Evolutionary conservation across 2,888 invertebrate genomes (phyloP).

Genomic region (Agriotes lineatus): DNA sequence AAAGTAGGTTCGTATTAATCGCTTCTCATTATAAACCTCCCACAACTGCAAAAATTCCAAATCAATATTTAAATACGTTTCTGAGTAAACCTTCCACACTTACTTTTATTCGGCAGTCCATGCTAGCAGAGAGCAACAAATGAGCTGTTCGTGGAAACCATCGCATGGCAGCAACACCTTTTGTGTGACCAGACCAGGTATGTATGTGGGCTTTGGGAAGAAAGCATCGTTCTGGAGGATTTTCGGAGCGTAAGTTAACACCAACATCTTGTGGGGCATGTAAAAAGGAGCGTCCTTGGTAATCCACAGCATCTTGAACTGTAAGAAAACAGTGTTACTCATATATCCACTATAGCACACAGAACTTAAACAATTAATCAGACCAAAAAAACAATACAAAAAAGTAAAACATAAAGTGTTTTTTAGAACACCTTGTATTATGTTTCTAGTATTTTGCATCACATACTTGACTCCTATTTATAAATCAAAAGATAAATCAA

Average conservation of each 20-base stretch:
- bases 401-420: too few species aligned
- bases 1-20: conserved; percentile 93
- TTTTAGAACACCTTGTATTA: too few species aligned
- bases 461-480: too few species aligned
- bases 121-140: conserved; percentile 92
- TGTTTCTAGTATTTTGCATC: too few species aligned
- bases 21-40: conserved; percentile 96
- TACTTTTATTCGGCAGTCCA: conserved; percentile 97
- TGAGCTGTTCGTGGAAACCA: conserved; percentile 97
- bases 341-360: too few species aligned
- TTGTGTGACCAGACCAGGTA: conserved; percentile 97
- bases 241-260: conserved; percentile 86
- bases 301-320: conserved; percentile 95
- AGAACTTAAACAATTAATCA: too few species aligned
- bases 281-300: conserved; percentile 96
- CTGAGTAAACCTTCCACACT: conserved; percentile 84
- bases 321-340: too few species aligned
- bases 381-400: too few species aligned
- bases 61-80: background rate
- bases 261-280: conserved; percentile 94
- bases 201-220: conserved; percentile 95
- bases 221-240: conserved; percentile 95
- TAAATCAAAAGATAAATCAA: too few species aligned
- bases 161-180: conserved; percentile 93
- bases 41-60: conserved; percentile 76